A percentile compares a stretch with the other conserved stretches of the same genome.
These are phyloP conservation scores for Myodes glareolus DNA, from an alignment of 2,113 vertebrate genomes.

Conservation along the genomic window DNA sequence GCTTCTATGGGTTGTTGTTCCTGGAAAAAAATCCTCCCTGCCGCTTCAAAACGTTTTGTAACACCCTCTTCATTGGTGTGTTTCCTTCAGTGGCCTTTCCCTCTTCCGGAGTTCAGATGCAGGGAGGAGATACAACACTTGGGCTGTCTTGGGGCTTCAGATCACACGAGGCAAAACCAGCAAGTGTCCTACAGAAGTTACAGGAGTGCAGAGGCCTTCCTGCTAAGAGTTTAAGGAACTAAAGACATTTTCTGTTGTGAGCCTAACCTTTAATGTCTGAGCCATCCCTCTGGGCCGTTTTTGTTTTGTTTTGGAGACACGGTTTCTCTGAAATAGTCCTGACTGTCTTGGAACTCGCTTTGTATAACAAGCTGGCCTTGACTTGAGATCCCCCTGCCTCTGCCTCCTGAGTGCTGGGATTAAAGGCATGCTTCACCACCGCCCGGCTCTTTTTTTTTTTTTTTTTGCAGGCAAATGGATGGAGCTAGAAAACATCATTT, in stretches of 20 bases:
- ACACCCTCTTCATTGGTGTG: not conserved
- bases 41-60: constrained; percentile 1
- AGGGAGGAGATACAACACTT: not conserved
- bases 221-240: not conserved
- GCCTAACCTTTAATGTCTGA: too few relatives aligned
- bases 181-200: rapidly evolving
- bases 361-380: too few relatives aligned
- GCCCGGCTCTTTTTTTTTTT: too few relatives aligned
- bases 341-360: too few relatives aligned
- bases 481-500: too few relatives aligned
- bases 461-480: too few relatives aligned
- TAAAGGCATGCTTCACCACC: too few relatives aligned
- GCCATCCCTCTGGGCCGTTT: too few relatives aligned
- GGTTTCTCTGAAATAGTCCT: too few relatives aligned
- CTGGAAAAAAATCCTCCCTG: constrained; percentile 22
- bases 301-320: too few relatives aligned
- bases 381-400: too few relatives aligned
- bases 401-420: too few relatives aligned
- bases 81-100: not conserved
- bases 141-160: not conserved
- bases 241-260: not conserved
- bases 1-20: not conserved
- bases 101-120: not conserved
- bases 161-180: not conserved
- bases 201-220: not conserved